Base-by-base conservation (phyloP, 2,113 vertebrate genomes). In the Clarias magur region DNA sequence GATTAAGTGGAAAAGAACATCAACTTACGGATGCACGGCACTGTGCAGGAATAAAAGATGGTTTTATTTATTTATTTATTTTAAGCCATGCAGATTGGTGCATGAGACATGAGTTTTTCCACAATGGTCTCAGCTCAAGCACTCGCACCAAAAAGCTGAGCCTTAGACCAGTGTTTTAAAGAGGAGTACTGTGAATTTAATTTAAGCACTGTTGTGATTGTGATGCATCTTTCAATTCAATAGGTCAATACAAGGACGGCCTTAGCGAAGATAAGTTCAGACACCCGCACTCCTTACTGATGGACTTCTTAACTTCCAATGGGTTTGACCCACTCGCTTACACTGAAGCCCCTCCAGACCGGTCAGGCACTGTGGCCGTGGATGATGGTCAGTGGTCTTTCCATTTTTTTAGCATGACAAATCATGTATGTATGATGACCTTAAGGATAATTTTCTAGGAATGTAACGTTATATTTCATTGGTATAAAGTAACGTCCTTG, bases 401-500 rank as follows among this genome's bases (percentile, higher is more conserved):
- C 13, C 60, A 30, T 84, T 16, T 67, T 59, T 19, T 23, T 75
- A 38, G 19, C 34, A 25, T 81, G 11, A 34, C 15, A 17, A 11
- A 30, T 23, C n/a, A 8, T 12, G 11, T 56, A 34, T 59, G 16
- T 80, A 12, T 48, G 48, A 13, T 1, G 27, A 13, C 13, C 21
- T 2, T 13, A 42, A 13, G 19, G 59, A 12, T 60, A 23, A 9
- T 23, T 59, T 80, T 76, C 42, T 53, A 48, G 21, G 15, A 53
- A 53, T 76, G 42, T 76, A 12, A n/a, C 42, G 6, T 48, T 48
- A 48, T 48, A 48, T 48, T 48, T 42, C 38, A 4, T 48, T 12
- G 19, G 11, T n/a, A n/a, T 34, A 12, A 23, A 98, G 97, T 97
- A 79, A 93, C 90, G 83, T 93, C 89, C 54, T 93, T 98, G 89